Evolutionary conservation across 2,113 vertebrate genomes (phyloP).

Genomic region (Myocastor coypus): DNA sequence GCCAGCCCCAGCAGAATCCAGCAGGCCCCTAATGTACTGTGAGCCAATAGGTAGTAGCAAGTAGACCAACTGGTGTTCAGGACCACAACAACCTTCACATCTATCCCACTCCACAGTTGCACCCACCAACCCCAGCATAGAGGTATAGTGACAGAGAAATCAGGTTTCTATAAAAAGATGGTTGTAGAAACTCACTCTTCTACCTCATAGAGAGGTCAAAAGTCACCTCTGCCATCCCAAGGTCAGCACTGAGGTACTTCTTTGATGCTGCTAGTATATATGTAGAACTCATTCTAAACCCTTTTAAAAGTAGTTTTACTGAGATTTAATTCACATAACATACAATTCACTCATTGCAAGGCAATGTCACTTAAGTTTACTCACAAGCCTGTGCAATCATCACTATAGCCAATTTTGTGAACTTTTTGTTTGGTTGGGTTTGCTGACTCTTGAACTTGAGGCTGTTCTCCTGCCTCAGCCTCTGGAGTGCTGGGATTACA

Average conservation of each 20-base stretch:
- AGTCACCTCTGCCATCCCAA: background rate
- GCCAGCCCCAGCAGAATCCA: background rate
- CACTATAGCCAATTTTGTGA: too few relatives aligned
- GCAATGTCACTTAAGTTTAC: background rate
- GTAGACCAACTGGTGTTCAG: background rate
- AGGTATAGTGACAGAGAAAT: background rate
- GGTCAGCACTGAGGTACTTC: background rate
- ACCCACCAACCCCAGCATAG: background rate
- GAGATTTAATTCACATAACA: background rate
- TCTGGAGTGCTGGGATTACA: background rate
- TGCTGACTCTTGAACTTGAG: background rate
- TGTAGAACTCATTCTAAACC: background rate
- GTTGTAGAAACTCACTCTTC: background rate
- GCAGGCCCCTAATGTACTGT: too few relatives aligned
- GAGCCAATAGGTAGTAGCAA: fast-evolving
- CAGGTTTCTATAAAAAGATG: background rate
- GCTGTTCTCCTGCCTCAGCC: background rate
- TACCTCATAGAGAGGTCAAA: background rate
- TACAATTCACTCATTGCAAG: background rate
- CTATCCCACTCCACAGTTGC: background rate
- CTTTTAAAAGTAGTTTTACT: background rate
- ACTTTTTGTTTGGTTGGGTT: background rate
- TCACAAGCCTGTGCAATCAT: background rate
- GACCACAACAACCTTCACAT: background rate
- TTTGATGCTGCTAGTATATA: background rate